Conservation (phyloP, 2,113 vertebrate genomes). For the Nothobranchius kuhntae region DNA sequence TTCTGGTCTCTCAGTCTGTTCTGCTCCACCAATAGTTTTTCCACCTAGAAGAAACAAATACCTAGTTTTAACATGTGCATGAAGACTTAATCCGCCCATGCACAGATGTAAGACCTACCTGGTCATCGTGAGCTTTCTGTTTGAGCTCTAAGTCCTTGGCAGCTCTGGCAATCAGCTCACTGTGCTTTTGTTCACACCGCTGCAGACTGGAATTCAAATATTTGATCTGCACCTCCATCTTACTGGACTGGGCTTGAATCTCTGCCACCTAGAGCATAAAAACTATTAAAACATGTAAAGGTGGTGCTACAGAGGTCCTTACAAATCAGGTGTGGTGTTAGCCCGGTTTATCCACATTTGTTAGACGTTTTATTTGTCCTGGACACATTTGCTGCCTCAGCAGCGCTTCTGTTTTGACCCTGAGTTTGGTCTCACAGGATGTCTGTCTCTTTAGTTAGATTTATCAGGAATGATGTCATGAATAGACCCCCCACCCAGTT, state of each 20-base stretch:
- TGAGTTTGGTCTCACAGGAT: constrained; percentile 29
- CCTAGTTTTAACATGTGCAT: neutral
- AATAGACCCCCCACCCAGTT: constrained; percentile 50
- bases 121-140: constrained; percentile 54
- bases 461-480: constrained; percentile 32
- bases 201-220: constrained; percentile 26
- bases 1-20: constrained; percentile 60
- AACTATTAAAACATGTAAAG: neutral
- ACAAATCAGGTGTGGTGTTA: neutral
- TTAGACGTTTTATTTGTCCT: neutral
- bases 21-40: constrained; percentile 68
- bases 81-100: too few species aligned
- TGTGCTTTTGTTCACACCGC: constrained; percentile 51
- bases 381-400: constrained; percentile 39
- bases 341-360: too few species aligned
- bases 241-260: constrained; percentile 68
- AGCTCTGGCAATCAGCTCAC: constrained; percentile 2
- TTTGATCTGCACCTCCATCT: constrained; percentile 63
- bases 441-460: constrained; percentile 50
- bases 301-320: neutral
- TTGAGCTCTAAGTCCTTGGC: constrained; percentile 47
- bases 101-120: constrained; percentile 18
- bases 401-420: constrained; percentile 39
- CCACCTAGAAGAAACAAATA: constrained; percentile 46
- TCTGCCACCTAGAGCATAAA: constrained; percentile 56